Percentiles rank a stretch among this genome's conserved stretches.
Evolutionary conservation across 2,888 invertebrate genomes (phyloP).

Genomic region (Eulithis prunata): DNA sequence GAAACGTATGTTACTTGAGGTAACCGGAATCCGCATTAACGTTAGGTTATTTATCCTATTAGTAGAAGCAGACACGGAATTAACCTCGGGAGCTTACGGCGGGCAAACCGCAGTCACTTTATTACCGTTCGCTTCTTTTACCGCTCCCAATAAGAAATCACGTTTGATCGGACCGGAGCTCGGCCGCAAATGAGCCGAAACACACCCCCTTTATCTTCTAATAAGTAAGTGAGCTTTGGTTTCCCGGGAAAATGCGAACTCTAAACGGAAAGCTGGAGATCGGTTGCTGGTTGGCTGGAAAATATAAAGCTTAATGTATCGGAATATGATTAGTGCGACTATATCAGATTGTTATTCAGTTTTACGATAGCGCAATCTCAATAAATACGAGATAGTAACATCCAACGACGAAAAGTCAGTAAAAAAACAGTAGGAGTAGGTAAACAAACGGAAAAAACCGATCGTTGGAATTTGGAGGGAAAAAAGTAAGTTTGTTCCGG

Average conservation of each 20-base stretch:
- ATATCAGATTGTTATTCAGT: constrained; percentile 70
- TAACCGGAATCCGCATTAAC: constrained; percentile 43
- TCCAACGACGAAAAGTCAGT: constrained; percentile 45
- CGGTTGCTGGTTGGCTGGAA: constrained; percentile 74
- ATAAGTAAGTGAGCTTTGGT: constrained; percentile 75
- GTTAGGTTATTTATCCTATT: constrained; percentile 57
- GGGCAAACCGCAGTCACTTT: constrained; percentile 61
- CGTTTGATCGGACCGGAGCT: constrained; percentile 71
- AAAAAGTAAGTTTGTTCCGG: constrained; percentile 64
- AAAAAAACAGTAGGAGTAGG: constrained; percentile 47
- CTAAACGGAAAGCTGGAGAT: constrained; percentile 61
- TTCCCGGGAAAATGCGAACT: constrained; percentile 61
- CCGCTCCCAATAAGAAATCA: constrained; percentile 76
- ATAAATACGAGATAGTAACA: constrained; percentile 64
- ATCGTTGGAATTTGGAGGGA: constrained; percentile 60
- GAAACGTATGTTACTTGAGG: constrained; percentile 37
- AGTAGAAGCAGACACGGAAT: constrained; percentile 57
- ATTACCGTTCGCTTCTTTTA: constrained; percentile 65
- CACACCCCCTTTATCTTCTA: constrained; percentile 78
- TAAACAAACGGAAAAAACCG: constrained; percentile 53
- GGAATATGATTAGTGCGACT: constrained; percentile 65
- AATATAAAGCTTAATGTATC: constrained; percentile 76
- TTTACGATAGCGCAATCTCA: constrained; percentile 63
- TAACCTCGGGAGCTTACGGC: constrained; percentile 54
- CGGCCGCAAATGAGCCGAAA: constrained; percentile 80